Percentiles rank a stretch among this genome's conserved stretches.
These are phyloP conservation scores for Stegophylla sp. DNA, from an alignment of 2,888 invertebrate genomes.

Conservation along the genomic window DNA sequence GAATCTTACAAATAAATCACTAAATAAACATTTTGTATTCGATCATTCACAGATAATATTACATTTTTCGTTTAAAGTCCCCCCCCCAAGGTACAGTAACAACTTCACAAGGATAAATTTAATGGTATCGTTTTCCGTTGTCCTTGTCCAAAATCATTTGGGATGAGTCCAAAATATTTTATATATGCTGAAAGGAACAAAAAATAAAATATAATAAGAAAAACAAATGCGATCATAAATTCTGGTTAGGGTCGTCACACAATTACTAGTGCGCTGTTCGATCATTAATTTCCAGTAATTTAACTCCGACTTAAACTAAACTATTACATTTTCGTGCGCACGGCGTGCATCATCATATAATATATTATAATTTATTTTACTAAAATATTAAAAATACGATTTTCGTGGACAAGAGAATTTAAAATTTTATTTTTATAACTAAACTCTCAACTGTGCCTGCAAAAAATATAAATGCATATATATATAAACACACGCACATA, in stretches of 20 bases:
- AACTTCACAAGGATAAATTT: background rate
- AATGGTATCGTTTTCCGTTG: background rate
- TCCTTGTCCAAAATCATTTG: conserved; percentile 10
- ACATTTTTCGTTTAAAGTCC: conserved; percentile 15
- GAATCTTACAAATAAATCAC: background rate
- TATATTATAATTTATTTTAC: too few species aligned
- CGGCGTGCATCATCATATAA: too few species aligned
- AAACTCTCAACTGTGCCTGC: too few species aligned
- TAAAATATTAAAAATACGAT: too few species aligned
- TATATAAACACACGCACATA: too few species aligned
- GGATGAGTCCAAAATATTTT: conserved; percentile 31
- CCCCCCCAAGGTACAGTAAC: background rate
- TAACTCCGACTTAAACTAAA: background rate
- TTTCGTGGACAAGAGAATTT: too few species aligned
- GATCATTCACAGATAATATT: conserved; percentile 10
- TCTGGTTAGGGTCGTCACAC: background rate
- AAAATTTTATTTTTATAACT: too few species aligned
- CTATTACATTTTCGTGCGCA: too few species aligned
- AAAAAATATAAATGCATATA: too few species aligned
- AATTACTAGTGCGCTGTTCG: too few species aligned
- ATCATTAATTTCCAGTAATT: background rate
- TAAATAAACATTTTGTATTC: background rate
- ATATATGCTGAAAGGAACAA: conserved; percentile 3
- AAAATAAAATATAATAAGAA: background rate
- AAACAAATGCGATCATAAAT: background rate